These are phyloP conservation scores for Drosophila subobscura DNA, from an alignment of 1,140 invertebrate species.

Conservation along the genomic window DNA sequence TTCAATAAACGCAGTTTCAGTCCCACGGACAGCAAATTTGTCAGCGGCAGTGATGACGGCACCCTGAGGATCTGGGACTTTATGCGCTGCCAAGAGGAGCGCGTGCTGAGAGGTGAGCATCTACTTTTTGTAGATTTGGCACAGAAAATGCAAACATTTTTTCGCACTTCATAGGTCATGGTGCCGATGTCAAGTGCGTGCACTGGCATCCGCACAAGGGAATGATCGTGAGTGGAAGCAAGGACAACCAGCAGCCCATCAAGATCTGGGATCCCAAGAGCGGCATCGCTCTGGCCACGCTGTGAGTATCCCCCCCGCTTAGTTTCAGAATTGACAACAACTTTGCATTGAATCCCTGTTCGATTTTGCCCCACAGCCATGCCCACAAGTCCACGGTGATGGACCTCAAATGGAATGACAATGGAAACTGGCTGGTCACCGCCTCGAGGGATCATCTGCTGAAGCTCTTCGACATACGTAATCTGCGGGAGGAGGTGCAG, in stretches of 20 bases:
- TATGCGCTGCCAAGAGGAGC: constrained; percentile 97
- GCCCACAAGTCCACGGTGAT: constrained; percentile 99
- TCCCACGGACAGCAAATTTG: constrained; percentile 99
- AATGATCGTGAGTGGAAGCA: constrained; percentile 98
- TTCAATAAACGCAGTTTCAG: constrained; percentile 91
- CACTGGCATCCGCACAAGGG: constrained; percentile 99
- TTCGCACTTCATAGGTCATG: constrained; percentile 90
- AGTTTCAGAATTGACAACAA: neutral
- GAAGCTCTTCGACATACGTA: constrained; percentile 99
- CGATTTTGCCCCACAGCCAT: constrained; percentile 87
- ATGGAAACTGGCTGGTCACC: constrained; percentile 99
- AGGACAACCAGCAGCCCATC: constrained; percentile 99
- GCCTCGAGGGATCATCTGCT: constrained; percentile 98
- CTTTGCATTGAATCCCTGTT: neutral
- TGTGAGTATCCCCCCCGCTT: constrained; percentile 84
- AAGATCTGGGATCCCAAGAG: constrained; percentile 99
- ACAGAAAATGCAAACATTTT: neutral
- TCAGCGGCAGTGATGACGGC: constrained; percentile 99
- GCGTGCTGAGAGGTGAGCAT: constrained; percentile 93
- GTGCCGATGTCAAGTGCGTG: constrained; percentile 99
- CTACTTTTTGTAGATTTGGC: neutral
- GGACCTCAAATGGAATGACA: constrained; percentile 99
- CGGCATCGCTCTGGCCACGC: constrained; percentile 93
- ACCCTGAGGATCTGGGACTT: constrained; percentile 99
- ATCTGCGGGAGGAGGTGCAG: constrained; percentile 96